Percentiles rank a stretch among this genome's conserved stretches.
phyloP scores from a whole-genome alignment of 1,140 invertebrate genomes.

The Rhopalosiphum maidis region DNA sequence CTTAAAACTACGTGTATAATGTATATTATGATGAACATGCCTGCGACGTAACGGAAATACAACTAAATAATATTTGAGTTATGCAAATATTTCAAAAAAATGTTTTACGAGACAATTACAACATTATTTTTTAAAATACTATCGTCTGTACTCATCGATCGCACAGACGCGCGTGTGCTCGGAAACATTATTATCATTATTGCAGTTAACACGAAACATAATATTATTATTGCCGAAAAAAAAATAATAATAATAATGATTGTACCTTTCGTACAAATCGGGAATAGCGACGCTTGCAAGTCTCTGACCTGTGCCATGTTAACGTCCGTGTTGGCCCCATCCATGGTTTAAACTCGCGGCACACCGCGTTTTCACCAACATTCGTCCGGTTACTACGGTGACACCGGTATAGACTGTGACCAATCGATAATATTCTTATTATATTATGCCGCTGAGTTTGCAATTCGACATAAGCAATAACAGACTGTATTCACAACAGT shows the following conservation, averaged over 20 bases:
- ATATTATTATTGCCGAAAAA: not conserved
- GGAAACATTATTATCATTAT: not conserved
- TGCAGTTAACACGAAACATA: not conserved
- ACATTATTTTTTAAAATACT: not conserved
- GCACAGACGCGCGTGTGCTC: not conserved
- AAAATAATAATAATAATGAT: not conserved
- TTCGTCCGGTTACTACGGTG: conserved; percentile 27
- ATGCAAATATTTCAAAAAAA: not conserved
- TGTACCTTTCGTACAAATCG: conserved; percentile 60
- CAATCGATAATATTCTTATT: conserved; percentile 39
- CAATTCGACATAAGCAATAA: not conserved
- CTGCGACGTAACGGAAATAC: not conserved
- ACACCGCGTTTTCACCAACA: not conserved
- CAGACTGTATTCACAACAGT: not conserved
- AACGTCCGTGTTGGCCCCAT: conserved; percentile 24
- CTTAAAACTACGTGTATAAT: too few relatives aligned
- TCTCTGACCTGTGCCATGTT: conserved; percentile 59
- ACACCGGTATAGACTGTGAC: conserved; percentile 26
- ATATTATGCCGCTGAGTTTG: not conserved
- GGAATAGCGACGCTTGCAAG: conserved; percentile 60
- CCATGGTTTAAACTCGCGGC: conserved; percentile 36
- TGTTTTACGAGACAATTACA: not conserved
- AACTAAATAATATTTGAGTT: not conserved
- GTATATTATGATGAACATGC: not conserved
- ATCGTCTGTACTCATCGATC: not conserved